Percentiles rank a stretch among this genome's conserved stretches.
These are phyloP conservation scores for Liasis olivaceus DNA, from an alignment of 2,797 vertebrate species.

Conservation along the genomic window DNA sequence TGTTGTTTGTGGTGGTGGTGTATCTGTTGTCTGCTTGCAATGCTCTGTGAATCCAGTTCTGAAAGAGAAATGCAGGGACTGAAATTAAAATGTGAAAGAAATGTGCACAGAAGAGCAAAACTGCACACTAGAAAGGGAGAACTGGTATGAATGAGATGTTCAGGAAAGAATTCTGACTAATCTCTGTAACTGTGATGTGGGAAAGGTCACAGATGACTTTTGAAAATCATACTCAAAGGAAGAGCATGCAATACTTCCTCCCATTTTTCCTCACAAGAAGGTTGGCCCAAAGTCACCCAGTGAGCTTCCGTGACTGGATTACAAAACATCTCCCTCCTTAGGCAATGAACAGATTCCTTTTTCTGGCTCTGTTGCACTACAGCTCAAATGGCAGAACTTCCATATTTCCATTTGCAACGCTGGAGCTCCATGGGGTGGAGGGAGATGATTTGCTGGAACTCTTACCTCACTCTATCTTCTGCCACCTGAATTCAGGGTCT, in stretches of 20 bases:
- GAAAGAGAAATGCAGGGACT: background rate
- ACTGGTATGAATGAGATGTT: background rate
- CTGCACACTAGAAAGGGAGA: background rate
- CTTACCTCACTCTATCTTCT: background rate
- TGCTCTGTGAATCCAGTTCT: conserved; percentile 65
- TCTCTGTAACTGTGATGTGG: background rate
- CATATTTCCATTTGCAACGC: background rate
- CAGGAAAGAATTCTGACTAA: background rate
- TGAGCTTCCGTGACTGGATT: no score
- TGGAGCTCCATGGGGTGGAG: background rate
- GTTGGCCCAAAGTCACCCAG: no score
- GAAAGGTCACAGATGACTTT: background rate
- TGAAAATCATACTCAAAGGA: background rate
- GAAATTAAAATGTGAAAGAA: background rate
- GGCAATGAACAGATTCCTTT: background rate
- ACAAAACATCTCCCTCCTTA: background rate
- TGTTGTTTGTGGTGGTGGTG: conserved; percentile 56
- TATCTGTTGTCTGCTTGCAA: conserved; percentile 53
- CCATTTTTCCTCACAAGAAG: no score
- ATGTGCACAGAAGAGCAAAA: fast-evolving
- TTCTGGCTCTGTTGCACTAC: background rate
- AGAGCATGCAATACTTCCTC: background rate
- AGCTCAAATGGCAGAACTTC: background rate
- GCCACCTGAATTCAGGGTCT: background rate
- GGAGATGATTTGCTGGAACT: background rate